phyloP scores from a whole-genome alignment of 1,140 invertebrate genomes.

The Cyclargus thomasi region DNA sequence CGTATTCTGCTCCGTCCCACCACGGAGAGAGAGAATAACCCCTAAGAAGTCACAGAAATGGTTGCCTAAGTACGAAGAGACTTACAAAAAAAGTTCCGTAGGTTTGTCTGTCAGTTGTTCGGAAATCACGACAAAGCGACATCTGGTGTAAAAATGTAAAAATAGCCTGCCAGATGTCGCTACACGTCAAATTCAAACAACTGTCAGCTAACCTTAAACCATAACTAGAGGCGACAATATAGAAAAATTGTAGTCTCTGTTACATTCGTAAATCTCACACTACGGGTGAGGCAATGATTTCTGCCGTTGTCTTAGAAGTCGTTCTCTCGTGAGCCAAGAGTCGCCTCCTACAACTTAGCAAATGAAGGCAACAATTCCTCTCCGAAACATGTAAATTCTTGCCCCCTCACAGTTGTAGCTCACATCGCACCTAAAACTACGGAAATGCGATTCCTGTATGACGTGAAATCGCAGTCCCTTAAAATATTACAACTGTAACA shows the following conservation, averaged over 20 bases:
- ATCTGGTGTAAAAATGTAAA: neutral
- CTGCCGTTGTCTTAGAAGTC: neutral
- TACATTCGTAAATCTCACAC: neutral
- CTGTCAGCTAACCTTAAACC: neutral
- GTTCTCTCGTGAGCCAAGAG: neutral
- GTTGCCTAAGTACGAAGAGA: neutral
- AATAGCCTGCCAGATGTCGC: neutral
- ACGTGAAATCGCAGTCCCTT: neutral
- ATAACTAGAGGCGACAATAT: neutral
- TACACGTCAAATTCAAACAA: neutral
- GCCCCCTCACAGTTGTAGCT: neutral
- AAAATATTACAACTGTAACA: neutral
- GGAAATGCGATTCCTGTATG: neutral
- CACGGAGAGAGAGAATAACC: neutral
- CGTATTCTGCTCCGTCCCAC: slow-evolving; percentile 14
- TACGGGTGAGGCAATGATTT: neutral
- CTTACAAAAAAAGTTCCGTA: neutral
- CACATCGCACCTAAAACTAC: neutral
- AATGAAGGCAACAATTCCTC: neutral
- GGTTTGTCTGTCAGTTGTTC: no score
- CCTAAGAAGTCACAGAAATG: neutral
- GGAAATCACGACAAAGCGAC: no score
- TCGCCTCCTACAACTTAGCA: neutral
- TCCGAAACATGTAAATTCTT: neutral
- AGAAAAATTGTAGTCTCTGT: neutral